These are phyloP conservation scores for Protaetia brevitarsis DNA, from an alignment of 1,140 invertebrate genomes.

Conservation along the genomic window DNA sequence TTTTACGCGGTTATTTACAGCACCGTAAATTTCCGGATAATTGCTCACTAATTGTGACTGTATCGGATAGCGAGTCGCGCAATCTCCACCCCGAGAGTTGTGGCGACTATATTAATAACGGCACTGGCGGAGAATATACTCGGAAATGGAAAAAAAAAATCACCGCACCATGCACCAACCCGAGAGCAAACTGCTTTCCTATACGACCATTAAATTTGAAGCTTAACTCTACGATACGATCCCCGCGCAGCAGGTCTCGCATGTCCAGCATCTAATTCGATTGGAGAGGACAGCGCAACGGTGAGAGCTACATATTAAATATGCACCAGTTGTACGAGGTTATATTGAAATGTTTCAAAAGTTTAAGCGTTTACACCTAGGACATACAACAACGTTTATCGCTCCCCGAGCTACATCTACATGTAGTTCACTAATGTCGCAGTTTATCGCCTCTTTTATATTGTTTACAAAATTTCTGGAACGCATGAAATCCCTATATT, in stretches of 20 bases:
- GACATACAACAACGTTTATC: no score
- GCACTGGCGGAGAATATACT: not conserved
- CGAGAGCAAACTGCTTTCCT: constrained; percentile 19
- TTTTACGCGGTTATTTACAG: constrained; percentile 2
- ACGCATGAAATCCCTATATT: no score
- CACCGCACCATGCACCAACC: no score
- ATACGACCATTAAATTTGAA: constrained; percentile 20
- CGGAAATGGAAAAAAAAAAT: not conserved
- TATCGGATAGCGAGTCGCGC: constrained; percentile 6
- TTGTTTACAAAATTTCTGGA: no score
- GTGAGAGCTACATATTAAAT: not conserved
- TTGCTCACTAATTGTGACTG: not conserved
- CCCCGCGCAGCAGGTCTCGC: constrained; percentile 8
- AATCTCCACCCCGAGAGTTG: not conserved
- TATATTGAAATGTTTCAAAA: not conserved
- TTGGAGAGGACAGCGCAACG: constrained; percentile 13
- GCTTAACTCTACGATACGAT: constrained; percentile 21
- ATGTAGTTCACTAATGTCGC: no score
- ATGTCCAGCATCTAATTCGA: constrained; percentile 10
- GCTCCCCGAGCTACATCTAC: no score
- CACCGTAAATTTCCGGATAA: constrained; percentile 16
- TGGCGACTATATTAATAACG: not conserved
- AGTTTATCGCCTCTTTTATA: no score
- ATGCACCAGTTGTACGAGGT: not conserved
- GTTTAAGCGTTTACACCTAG: no score